Evolutionary conservation across 2,113 vertebrate genomes (phyloP), one percentile per base, ranked within the genome.

Genomic region (Riparia riparia): DNA sequence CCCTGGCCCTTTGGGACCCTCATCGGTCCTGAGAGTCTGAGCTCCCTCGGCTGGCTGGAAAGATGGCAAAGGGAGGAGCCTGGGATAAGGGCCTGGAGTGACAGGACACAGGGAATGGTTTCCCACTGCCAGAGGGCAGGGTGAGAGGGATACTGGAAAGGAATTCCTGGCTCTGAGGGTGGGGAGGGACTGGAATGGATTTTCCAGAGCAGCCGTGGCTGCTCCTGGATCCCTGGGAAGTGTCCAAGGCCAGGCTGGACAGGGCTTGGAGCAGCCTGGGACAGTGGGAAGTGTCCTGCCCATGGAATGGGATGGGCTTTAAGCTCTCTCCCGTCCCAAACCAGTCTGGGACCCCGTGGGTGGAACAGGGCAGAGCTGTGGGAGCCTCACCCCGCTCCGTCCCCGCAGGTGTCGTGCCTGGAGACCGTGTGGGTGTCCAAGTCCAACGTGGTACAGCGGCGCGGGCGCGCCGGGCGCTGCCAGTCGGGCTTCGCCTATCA

Each of bases 361-460:
- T 10, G 10, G 4, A 15, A 1, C 8, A 9, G 32, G 58, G 7
- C 54, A 17, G 69, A 28, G 14, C 28, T 2, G 5, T 2, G 5
- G 11, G 28, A 37, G 19, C 1, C 44, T n/a, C 10, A 10, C 6
- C 50, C 39, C n/a, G 19, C 13, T 26, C 25, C 68, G 54, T n/a
- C 31, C 10, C 70, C 51, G 0, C 66, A 99, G 99, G 99, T 99
- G 66, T 99, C 99, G 14, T 99, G 99, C 97, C 96, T 99, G 96
- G 99, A 99, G 90, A 99, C 99, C 0, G 98, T 99, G 77, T 99
- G 99, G 99, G 98, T 99, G 65, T 99, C 99, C 13, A 98, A 97
- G 72, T 99, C 99, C 1, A 99, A 99, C 4, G 99, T 99, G 82
- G 99, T 98, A 64, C 99, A 99, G 97, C 97, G 99, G 73, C 98